Evolutionary conservation across 1,140 invertebrate genomes (phyloP), one percentile per base, ranked within the genome.

Genomic region (Orchesella cincta): DNA sequence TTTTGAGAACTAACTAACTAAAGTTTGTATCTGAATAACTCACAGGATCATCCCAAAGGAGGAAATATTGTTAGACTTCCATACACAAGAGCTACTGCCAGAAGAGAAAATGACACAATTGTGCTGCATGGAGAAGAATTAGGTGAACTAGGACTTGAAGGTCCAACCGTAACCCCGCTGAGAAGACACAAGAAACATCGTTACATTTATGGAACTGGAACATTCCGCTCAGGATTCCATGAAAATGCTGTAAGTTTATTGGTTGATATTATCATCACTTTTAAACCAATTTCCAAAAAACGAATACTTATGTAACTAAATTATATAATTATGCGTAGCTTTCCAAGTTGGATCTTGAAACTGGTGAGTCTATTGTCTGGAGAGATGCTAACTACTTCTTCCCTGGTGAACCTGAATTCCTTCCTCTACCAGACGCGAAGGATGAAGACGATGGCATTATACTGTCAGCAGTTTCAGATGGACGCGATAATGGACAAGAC

Each of bases 201-300:
- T 57, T 88, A 85, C 78, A 83, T 84, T 71, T 88, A 87, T 80
- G 86, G 85, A 35, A 82, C 82, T 74, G 85, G 85, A 20, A 78
- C 84, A 8, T 85, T 84, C 79, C 83, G 84, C 64, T 80, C 79
- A 36, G 84, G 85, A 67, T 81, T 76, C 70, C 85, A 82, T 75
- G 78, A 78, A 31, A 84, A 84, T 79, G 79, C 84, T 31, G 79
- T 82, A 78, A 81, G 80, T 31, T 8, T 14, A 20, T 5, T 29
- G 26, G 26, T 51, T 36, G 26, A 57, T 46, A 46, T 57, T 57
- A 57, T 16, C 54, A 57, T n/a, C 3, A 57, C n/a, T n/a, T 57
- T 23, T 3, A n/a, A 16, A 57, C 54, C 26, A 8, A 8, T 26
- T 23, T 23, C 8, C 54, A 57, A 57, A 31, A 57, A 75, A 75